These are phyloP conservation scores for Schizopygopsis malacanthus DNA, from an alignment of 2,797 vertebrate genomes.

Conservation along the genomic window DNA sequence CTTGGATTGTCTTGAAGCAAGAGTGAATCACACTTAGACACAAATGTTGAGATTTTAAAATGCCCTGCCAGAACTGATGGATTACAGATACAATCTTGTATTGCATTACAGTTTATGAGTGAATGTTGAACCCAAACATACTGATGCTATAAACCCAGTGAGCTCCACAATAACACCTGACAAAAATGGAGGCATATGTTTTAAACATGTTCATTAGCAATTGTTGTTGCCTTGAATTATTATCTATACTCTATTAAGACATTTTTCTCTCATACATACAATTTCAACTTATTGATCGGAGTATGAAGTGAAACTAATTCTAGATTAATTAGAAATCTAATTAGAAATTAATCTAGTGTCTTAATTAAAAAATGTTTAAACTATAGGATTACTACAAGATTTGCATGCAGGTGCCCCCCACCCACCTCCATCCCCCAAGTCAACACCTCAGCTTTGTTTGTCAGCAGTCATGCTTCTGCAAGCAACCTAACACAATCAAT, in stretches of 20 bases:
- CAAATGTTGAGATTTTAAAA: conserved; percentile 44
- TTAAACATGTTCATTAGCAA: not conserved
- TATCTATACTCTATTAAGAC: not conserved
- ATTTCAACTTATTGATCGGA: not conserved
- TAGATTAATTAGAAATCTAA: too few species aligned
- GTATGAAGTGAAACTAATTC: not conserved
- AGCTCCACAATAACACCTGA: conserved; percentile 5
- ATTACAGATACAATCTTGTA: not conserved
- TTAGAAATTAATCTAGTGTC: too few species aligned
- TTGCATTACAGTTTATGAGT: conserved; percentile 22
- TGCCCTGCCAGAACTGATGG: conserved; percentile 10
- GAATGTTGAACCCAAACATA: conserved; percentile 1
- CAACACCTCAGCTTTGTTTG: too few species aligned
- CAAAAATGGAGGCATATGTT: not conserved
- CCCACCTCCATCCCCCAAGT: too few species aligned
- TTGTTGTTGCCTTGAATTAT: not conserved
- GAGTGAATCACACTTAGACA: conserved; percentile 31
- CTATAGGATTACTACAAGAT: too few species aligned
- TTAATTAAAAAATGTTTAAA: too few species aligned
- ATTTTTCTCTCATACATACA: not conserved
- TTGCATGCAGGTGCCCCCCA: too few species aligned
- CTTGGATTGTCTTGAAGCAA: conserved; percentile 1
- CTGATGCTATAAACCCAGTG: not conserved
- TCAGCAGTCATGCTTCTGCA: too few species aligned
- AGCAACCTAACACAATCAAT: too few species aligned